phyloP scores from a whole-genome alignment of 2,888 invertebrate species.

The Hartigia nigra region DNA sequence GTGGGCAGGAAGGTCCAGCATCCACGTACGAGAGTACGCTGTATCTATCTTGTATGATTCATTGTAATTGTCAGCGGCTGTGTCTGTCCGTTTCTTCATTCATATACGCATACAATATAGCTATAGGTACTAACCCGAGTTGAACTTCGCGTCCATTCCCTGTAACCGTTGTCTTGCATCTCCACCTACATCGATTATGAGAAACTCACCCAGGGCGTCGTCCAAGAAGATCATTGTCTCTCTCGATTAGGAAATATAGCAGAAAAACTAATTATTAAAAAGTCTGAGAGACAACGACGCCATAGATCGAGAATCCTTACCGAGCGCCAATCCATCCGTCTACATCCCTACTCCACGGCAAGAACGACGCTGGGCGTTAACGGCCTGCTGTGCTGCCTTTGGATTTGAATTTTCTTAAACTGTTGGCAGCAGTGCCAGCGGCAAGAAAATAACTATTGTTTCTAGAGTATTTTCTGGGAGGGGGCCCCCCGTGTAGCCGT shows the following conservation, averaged over 20 bases:
- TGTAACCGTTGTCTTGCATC: slow-evolving; percentile 2
- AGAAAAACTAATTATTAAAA: neutral
- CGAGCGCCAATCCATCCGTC: neutral
- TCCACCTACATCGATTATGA: slow-evolving; percentile 31
- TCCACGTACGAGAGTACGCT: slow-evolving; percentile 27
- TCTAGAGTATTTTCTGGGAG: neutral
- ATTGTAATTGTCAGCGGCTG: slow-evolving; percentile 54
- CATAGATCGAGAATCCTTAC: neutral
- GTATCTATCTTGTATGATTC: slow-evolving; percentile 52
- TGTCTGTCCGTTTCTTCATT: slow-evolving; percentile 34
- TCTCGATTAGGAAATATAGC: neutral
- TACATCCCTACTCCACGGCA: neutral
- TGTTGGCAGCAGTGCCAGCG: neutral
- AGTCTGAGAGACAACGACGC: neutral
- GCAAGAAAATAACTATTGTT: neutral
- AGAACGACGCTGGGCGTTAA: neutral
- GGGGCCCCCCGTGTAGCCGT: neutral
- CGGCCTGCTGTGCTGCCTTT: neutral
- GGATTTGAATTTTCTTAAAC: neutral
- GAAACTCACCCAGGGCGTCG: slow-evolving; percentile 19
- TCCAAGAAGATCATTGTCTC: neutral
- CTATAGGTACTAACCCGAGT: neutral
- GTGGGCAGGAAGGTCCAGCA: neutral
- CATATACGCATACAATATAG: neutral
- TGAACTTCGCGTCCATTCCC: neutral